These are phyloP conservation scores for Mantis religiosa DNA, from an alignment of 2,888 invertebrate species.

Conservation along the genomic window DNA sequence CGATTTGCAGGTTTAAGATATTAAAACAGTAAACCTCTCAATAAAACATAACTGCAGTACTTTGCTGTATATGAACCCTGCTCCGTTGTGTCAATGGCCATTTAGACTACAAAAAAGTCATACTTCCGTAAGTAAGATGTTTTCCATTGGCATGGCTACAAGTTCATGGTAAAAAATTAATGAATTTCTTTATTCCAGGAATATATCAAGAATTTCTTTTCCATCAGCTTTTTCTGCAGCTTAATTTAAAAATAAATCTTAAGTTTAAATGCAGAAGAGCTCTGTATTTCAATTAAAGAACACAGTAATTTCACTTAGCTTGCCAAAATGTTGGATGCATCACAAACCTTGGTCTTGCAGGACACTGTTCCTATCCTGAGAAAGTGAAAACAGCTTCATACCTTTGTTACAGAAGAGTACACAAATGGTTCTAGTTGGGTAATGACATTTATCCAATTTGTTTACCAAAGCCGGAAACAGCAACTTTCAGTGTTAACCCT, in stretches of 20 bases:
- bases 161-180: background rate
- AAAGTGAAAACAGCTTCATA: background rate
- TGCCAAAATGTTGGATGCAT: background rate
- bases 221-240: background rate
- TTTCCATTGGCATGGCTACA: background rate
- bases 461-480: too few relatives aligned
- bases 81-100: background rate
- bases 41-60: background rate
- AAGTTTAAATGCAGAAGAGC: background rate
- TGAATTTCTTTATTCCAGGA: background rate
- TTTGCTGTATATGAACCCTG: background rate
- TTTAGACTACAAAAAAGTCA: background rate
- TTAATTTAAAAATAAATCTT: background rate
- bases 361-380: too few relatives aligned
- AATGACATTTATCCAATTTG: background rate
- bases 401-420: background rate
- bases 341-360: too few relatives aligned
- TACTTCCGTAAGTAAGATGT: background rate
- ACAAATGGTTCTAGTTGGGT: background rate
- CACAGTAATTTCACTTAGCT: background rate
- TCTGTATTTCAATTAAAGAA: background rate
- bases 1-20: too few relatives aligned
- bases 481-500: background rate
- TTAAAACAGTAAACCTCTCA: too few relatives aligned
- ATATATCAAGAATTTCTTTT: background rate